Evolutionary conservation across 2,888 invertebrate species (phyloP).

Genomic region (Coleophora flavipennella): DNA sequence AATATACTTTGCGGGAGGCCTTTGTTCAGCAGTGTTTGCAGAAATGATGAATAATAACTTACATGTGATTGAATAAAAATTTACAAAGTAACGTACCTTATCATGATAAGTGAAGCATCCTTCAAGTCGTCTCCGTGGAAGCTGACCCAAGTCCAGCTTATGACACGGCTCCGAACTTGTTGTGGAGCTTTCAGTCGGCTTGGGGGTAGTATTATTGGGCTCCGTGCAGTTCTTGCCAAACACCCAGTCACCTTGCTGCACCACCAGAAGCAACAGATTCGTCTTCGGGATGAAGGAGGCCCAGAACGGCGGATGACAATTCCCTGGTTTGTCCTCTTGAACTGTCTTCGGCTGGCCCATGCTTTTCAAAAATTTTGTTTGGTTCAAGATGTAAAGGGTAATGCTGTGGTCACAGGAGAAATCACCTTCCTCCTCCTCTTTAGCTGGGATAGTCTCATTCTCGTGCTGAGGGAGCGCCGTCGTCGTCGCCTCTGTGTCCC

Average conservation of each 20-base stretch:
- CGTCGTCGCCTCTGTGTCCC: constrained; percentile 34
- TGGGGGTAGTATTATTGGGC: constrained; percentile 75
- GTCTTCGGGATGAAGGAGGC: constrained; percentile 82
- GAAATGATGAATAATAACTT: not conserved
- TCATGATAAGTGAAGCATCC: constrained; percentile 86
- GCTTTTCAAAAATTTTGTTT: constrained; percentile 59
- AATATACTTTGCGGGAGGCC: too few species aligned
- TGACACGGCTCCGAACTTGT: constrained; percentile 79
- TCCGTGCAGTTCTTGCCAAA: constrained; percentile 41
- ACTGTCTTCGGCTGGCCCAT: constrained; percentile 41
- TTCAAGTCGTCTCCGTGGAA: constrained; percentile 77
- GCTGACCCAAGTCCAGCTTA: constrained; percentile 79
- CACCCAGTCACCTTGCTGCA: constrained; percentile 58
- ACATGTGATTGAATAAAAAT: not conserved
- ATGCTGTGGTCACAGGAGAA: constrained; percentile 83
- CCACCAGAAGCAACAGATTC: constrained; percentile 83
- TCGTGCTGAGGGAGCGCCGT: constrained; percentile 22
- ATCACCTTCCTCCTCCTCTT: constrained; percentile 46
- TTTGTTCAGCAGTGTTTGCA: too few species aligned
- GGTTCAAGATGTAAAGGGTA: constrained; percentile 78
- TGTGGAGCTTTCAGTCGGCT: constrained; percentile 39
- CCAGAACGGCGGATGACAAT: constrained; percentile 70
- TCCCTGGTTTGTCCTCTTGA: constrained; percentile 32
- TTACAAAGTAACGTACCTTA: constrained; percentile 53
- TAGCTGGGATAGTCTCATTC: constrained; percentile 37